Evolutionary conservation across 35 echinoderm and acorn worm species (phyloP).

Genomic region (Apostichopus japonicus): DNA sequence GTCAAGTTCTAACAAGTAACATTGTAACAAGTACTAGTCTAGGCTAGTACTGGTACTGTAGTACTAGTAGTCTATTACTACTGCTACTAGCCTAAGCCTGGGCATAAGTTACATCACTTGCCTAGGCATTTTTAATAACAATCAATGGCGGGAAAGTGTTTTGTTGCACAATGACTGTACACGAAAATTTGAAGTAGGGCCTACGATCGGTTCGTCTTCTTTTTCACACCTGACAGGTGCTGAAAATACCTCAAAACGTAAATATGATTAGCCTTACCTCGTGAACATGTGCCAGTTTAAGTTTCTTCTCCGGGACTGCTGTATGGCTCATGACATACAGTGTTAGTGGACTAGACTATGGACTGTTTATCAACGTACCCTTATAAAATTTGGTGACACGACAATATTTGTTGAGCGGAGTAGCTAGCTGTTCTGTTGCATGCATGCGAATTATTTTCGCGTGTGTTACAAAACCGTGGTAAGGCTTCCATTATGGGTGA

Average conservation of each 20-base stretch:
- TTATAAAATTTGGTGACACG: background rate
- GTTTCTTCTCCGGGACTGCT: constrained; percentile 26
- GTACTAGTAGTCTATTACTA: too few species aligned
- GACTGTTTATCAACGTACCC: background rate
- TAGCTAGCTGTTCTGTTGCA: too few species aligned
- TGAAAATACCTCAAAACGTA: background rate
- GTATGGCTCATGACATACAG: background rate
- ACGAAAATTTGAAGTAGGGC: too few species aligned
- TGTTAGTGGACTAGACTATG: background rate
- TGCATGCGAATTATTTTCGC: too few species aligned
- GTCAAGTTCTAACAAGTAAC: too few species aligned
- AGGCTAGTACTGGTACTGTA: too few species aligned
- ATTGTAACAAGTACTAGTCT: too few species aligned
- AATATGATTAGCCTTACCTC: background rate
- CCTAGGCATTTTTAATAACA: too few species aligned
- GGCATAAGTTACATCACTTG: too few species aligned
- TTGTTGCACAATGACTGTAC: background rate
- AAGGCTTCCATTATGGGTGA: too few species aligned
- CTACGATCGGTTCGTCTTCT: background rate
- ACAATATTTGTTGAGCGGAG: background rate
- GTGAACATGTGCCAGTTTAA: background rate
- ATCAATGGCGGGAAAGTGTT: constrained; percentile 10
- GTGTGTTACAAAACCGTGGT: too few species aligned
- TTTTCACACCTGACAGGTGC: background rate
- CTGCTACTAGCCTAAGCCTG: too few species aligned